These are phyloP conservation scores for Botia kubotai DNA, from an alignment of 2,797 vertebrate genomes.

Conservation along the genomic window DNA sequence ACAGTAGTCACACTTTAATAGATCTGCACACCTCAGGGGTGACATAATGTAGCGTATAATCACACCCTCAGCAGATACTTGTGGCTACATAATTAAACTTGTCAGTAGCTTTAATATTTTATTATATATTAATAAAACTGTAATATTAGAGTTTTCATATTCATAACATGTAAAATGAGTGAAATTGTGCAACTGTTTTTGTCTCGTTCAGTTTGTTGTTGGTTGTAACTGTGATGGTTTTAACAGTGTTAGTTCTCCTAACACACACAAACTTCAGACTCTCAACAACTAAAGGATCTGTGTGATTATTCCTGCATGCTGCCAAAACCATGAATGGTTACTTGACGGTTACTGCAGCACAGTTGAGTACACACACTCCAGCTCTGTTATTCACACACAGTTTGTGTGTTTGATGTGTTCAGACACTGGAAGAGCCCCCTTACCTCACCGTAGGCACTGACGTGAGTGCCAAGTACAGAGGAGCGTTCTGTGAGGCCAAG, in stretches of 20 bases:
- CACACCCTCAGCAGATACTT: neutral
- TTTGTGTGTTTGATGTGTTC: slow-evolving; percentile 16
- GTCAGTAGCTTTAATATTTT: neutral
- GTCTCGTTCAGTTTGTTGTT: neutral
- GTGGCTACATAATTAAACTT: neutral
- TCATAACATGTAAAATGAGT: neutral
- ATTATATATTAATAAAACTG: too few species aligned
- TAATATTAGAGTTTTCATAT: too few species aligned
- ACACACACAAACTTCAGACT: too few species aligned
- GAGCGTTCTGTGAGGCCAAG: slow-evolving; percentile 86
- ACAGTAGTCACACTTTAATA: too few species aligned
- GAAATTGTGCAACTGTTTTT: neutral
- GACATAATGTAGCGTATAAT: too few species aligned
- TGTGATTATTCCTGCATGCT: neutral
- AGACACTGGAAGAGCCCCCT: slow-evolving; percentile 85
- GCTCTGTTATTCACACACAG: neutral
- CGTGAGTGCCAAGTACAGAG: slow-evolving; percentile 86
- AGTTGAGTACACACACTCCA: too few species aligned
- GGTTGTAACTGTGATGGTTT: neutral
- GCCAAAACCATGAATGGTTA: neutral
- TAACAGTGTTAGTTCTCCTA: neutral
- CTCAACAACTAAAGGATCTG: neutral
- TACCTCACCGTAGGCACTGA: slow-evolving; percentile 86
- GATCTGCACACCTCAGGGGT: neutral
- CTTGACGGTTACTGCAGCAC: neutral